Percentiles rank a stretch among this genome's conserved stretches.
Evolutionary conservation across 2,888 invertebrate genomes (phyloP).

Genomic region (Tipula unca): DNA sequence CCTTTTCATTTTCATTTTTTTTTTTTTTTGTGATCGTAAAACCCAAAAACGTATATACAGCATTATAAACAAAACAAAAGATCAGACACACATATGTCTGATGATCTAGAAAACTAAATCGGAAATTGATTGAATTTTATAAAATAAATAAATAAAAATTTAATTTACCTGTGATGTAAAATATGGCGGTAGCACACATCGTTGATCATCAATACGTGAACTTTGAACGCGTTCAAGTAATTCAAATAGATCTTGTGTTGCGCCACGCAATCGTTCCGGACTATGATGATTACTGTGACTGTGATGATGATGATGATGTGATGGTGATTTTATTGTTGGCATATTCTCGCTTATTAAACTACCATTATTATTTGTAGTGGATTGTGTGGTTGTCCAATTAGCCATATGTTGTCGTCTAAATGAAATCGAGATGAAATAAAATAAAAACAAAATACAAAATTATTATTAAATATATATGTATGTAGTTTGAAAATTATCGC

Average conservation of each 20-base stretch:
- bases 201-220: conserved; percentile 92
- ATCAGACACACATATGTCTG: conserved; percentile 1
- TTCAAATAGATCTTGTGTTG: conserved; percentile 76
- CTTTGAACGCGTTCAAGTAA: conserved; percentile 90
- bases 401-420: conserved; percentile 58
- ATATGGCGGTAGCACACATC: conserved; percentile 89
- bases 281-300: conserved; percentile 28
- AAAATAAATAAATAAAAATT: background rate
- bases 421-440: conserved; percentile 21
- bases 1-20: background rate
- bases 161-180: conserved; percentile 67
- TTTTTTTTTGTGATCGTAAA: background rate
- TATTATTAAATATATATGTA: background rate
- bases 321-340: conserved; percentile 9
- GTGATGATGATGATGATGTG: conserved; percentile 23
- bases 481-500: background rate
- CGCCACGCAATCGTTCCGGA: conserved; percentile 45
- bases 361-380: background rate
- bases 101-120: conserved; percentile 16
- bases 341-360: background rate
- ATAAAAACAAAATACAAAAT: conserved; percentile 9
- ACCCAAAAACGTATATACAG: background rate
- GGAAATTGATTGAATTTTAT: conserved; percentile 2
- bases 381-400: conserved; percentile 33
- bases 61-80: background rate